These are phyloP conservation scores for Drosophila nigrodunni DNA, from an alignment of 1,140 invertebrate genomes.

Conservation along the genomic window DNA sequence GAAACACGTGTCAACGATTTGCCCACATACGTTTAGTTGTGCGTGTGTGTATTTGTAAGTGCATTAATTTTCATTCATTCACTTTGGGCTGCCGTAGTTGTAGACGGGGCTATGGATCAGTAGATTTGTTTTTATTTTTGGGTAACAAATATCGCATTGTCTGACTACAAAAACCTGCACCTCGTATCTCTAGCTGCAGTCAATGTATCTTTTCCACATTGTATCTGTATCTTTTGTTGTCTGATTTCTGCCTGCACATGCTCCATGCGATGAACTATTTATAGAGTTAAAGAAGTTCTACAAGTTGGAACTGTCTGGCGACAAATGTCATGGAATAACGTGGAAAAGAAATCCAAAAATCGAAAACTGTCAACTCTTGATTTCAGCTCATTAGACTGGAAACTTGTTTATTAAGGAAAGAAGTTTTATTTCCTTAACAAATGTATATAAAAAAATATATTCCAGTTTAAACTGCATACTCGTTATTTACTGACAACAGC, in stretches of 20 bases:
- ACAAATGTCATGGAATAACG: slow-evolving; percentile 22
- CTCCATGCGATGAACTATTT: slow-evolving; percentile 39
- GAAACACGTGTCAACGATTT: slow-evolving; percentile 34
- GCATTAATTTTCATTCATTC: slow-evolving; percentile 27
- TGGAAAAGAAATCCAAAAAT: not conserved
- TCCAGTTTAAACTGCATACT: too few relatives aligned
- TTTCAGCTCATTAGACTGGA: too few relatives aligned
- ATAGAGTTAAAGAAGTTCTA: slow-evolving; percentile 8
- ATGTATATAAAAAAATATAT: too few relatives aligned
- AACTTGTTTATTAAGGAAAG: too few relatives aligned
- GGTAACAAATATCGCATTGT: slow-evolving; percentile 11
- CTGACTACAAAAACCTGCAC: slow-evolving; percentile 5
- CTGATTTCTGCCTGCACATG: slow-evolving; percentile 35
- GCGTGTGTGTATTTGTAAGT: slow-evolving; percentile 1
- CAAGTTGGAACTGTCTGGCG: slow-evolving; percentile 6
- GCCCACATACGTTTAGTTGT: not conserved
- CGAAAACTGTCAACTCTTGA: not conserved
- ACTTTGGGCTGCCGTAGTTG: slow-evolving; percentile 1
- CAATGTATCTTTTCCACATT: not conserved
- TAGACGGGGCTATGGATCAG: not conserved
- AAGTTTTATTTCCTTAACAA: too few relatives aligned
- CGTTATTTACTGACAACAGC: too few relatives aligned
- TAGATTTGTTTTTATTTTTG: slow-evolving; percentile 31
- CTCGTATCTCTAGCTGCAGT: not conserved
- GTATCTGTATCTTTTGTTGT: slow-evolving; percentile 30